Conservation (phyloP, 2,888 invertebrate species). For the Axea sp. region DNA sequence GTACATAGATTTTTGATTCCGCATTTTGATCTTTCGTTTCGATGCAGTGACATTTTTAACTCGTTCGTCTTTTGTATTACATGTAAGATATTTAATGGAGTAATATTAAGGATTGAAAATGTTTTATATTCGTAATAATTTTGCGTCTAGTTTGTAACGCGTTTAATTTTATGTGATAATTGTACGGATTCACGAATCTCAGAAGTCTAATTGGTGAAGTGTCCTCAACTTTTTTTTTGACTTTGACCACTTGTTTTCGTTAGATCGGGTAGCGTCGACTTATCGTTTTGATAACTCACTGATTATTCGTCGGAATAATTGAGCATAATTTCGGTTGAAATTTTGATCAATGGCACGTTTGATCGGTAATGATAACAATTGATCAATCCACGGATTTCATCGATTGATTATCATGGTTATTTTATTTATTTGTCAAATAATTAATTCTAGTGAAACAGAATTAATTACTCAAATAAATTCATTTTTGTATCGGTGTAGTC, state of each 20-base stretch:
- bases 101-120: slow-evolving; percentile 1
- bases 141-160: not conserved
- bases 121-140: not conserved
- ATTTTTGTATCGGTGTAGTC: no score
- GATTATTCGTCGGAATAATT: not conserved
- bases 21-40: slow-evolving; percentile 8
- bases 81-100: slow-evolving; percentile 1
- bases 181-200: not conserved
- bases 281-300: not conserved
- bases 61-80: not conserved
- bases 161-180: not conserved
- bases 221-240: slow-evolving; percentile 9
- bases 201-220: not conserved
- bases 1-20: slow-evolving; percentile 5
- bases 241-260: not conserved
- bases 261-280: not conserved
- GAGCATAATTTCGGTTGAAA: not conserved
- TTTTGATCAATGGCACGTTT: not conserved
- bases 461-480: no score
- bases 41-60: slow-evolving; percentile 13
- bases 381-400: not conserved
- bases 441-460: not conserved
- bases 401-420: not conserved
- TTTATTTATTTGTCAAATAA: not conserved
- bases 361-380: not conserved